A percentile compares a stretch with the other conserved stretches of the same genome.
Conservation (phyloP, 1,140 invertebrate genomes). For the Lepidurus couesii region DNA sequence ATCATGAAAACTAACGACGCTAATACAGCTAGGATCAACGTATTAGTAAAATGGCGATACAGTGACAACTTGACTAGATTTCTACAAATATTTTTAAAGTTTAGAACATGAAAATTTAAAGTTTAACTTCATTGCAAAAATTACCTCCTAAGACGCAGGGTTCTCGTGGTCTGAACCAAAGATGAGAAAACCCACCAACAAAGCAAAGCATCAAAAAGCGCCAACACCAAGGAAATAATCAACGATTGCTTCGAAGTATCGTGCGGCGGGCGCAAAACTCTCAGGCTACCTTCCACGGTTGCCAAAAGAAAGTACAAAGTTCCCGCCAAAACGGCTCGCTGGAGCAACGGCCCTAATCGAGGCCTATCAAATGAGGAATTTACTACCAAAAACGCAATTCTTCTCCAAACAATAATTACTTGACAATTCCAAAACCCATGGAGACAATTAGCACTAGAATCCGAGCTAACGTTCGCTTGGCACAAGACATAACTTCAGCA, state of each 20-base stretch:
- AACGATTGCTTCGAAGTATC: constrained; percentile 60
- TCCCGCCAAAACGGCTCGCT: constrained; percentile 76
- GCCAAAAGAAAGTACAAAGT: constrained; percentile 73
- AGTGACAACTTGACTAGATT: constrained; percentile 83
- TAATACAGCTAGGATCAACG: constrained; percentile 79
- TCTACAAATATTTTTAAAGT: constrained; percentile 47
- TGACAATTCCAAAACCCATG: constrained; percentile 90
- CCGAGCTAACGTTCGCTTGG: constrained; percentile 79
- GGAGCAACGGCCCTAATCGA: constrained; percentile 73
- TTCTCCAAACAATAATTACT: constrained; percentile 50
- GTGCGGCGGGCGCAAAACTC: constrained; percentile 62
- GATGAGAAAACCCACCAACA: constrained; percentile 77
- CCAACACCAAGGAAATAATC: constrained; percentile 66
- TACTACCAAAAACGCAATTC: constrained; percentile 36
- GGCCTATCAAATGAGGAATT: constrained; percentile 55
- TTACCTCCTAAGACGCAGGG: constrained; percentile 66
- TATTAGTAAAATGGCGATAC: constrained; percentile 90
- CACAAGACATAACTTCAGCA: constrained; percentile 81
- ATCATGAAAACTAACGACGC: constrained; percentile 86
- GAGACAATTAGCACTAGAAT: constrained; percentile 92
- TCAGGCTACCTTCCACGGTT: constrained; percentile 72
- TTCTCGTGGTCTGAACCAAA: constrained; percentile 81
- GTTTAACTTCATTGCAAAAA: constrained; percentile 35
- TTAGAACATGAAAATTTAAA: constrained; percentile 41
- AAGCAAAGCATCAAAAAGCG: constrained; percentile 60